Conservation (phyloP, 2,888 invertebrate genomes). For the Frankliniella intonsa region DNA sequence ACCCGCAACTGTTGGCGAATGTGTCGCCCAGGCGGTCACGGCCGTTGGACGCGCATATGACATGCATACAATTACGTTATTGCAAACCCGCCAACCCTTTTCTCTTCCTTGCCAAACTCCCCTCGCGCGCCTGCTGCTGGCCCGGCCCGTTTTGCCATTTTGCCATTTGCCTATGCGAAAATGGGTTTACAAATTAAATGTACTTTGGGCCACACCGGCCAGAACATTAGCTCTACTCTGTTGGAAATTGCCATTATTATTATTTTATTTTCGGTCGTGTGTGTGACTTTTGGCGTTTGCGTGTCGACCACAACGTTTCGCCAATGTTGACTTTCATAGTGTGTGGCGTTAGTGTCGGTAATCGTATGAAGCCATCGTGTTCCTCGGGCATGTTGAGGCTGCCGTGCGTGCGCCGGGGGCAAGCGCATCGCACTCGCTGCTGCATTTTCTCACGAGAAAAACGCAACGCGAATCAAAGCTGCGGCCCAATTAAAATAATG, state of each 20-base stretch:
- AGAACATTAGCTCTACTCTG: not conserved
- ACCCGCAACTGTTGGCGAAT: no score
- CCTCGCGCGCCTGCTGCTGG: no score
- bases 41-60: conserved; percentile 3
- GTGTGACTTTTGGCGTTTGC: not conserved
- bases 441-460: not conserved
- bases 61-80: not conserved
- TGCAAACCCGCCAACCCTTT: not conserved
- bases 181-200: not conserved
- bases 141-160: no score
- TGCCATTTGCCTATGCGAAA: not conserved
- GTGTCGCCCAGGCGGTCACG: not conserved
- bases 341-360: no score
- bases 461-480: not conserved
- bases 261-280: not conserved
- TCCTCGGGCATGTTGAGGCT: no score
- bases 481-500: not conserved
- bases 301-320: no score
- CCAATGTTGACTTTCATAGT: no score
- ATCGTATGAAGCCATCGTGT: no score
- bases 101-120: no score
- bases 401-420: no score
- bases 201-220: not conserved
- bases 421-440: not conserved
- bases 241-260: not conserved